Evolutionary conservation across 2,113 vertebrate genomes (phyloP).

Genomic region (Crotalus tigris): DNA sequence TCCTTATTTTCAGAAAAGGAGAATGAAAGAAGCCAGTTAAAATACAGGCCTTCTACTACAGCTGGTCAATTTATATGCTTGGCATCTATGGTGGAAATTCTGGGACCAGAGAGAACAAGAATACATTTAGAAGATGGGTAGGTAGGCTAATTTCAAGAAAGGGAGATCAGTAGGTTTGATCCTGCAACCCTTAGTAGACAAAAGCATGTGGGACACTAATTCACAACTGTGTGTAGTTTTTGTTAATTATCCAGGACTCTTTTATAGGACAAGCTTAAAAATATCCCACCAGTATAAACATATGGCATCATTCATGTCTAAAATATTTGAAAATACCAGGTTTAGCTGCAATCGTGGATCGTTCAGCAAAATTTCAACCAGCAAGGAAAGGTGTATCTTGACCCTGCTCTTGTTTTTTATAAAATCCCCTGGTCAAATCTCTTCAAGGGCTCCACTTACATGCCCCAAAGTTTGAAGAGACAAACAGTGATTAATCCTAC

Average conservation of each 20-base stretch:
- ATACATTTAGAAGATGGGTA: not conserved
- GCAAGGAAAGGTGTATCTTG: not conserved
- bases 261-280: not conserved
- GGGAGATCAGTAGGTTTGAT: not conserved
- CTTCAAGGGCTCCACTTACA: not conserved
- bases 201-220: not conserved
- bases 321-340: not conserved
- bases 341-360: not conserved
- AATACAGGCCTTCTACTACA: not conserved
- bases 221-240: not conserved
- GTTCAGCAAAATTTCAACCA: not conserved
- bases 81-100: not conserved
- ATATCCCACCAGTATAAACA: not conserved
- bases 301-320: not conserved
- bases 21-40: not conserved
- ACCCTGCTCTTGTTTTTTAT: not conserved
- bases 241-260: not conserved
- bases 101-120: not conserved
- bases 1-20: not conserved
- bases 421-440: not conserved
- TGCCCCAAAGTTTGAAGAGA: not conserved
- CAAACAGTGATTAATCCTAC: not conserved
- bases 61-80: not conserved
- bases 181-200: not conserved
- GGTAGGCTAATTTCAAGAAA: not conserved